Conservation (phyloP, 1,140 invertebrate species). For the Camponotus pennsylvanicus region DNA sequence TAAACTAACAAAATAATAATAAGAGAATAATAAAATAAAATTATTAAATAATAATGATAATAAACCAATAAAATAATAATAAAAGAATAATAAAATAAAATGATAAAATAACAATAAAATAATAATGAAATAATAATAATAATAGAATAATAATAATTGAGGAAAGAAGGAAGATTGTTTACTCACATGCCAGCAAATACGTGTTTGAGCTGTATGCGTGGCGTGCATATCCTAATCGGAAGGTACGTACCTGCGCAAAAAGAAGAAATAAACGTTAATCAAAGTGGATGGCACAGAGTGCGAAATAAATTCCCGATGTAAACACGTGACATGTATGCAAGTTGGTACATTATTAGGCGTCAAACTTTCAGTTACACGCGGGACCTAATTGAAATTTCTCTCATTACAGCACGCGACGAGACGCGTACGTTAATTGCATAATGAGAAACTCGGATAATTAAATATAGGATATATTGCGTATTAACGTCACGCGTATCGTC, state of each 20-base stretch:
- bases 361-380: not conserved
- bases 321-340: not conserved
- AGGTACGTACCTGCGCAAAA: not conserved
- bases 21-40: no score
- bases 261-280: conserved; percentile 17
- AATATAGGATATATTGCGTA: not conserved
- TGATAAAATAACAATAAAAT: no score
- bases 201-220: no score
- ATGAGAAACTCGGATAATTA: not conserved
- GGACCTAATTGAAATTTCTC: conserved; percentile 14
- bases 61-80: no score
- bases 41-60: no score
- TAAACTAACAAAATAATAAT: no score
- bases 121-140: no score
- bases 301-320: not conserved
- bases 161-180: not conserved
- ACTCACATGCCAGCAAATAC: not conserved
- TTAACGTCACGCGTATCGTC: not conserved
- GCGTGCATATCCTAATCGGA: not conserved
- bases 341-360: conserved; percentile 15
- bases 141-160: not conserved
- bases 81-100: no score
- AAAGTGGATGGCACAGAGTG: not conserved
- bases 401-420: not conserved
- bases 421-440: not conserved